Base-by-base conservation (phyloP, 2,888 invertebrate species). In the Syrista parreyssii region DNA sequence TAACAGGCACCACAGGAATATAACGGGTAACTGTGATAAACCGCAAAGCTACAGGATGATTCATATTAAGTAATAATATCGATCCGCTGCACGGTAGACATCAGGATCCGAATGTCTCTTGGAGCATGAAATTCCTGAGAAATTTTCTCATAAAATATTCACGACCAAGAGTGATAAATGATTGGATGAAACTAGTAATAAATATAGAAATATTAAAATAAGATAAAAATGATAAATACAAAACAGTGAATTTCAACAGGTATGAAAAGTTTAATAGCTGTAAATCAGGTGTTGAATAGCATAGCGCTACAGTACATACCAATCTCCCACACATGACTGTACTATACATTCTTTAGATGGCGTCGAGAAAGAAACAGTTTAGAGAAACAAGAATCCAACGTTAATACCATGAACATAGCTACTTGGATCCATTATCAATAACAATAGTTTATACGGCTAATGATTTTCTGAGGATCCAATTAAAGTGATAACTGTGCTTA, bases 401-500 rank as follows among this genome's bases (percentile, higher is more conserved):
- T 23, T 23, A 23, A 23, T 23, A 23, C 23, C 9, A 23, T 9
- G 6, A 55, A 40, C 15, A 15, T 23, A 23, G 15, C 55, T 55
- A 23, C 1, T 4, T 15, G 55, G 9, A 55, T 9, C 23, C 2
- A 55, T 55, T 55, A 55, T 2, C 23, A 23, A 23, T 23, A 55
- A 55, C 55, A 6, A 23, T 2, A 55, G 55, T 2, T 55, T 23
- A 23, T 9, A 55, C 6, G 23, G 15, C 15, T 23, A 55, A 55
- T 55, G 55, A 55, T 23, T 23, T 55, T 55, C 55, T 6, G 55
- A 55, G 0, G 23, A 55, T 23, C 23, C 9, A 55, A 55, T 55
- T 23, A 73, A 74, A 76, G 12, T 9, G 32, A 68, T 32, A 71
- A 73, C 12, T 12, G 36, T 35, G 30, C 76, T 80, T 83, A 85